A percentile compares a stretch with the other conserved stretches of the same genome.
Conservation (phyloP, 2,888 invertebrate species). For the Oscheius sp. region DNA sequence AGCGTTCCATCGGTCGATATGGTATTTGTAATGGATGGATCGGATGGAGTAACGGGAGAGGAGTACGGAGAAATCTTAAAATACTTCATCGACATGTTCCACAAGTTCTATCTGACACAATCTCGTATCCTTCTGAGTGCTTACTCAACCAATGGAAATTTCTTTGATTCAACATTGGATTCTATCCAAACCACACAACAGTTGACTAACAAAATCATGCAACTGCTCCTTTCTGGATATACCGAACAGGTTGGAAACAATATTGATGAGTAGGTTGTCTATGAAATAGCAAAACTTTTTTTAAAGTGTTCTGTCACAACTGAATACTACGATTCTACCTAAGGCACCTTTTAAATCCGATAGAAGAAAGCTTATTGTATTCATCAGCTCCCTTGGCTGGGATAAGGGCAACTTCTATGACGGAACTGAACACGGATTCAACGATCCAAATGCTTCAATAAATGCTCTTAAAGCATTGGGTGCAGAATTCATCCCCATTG, state of each 20-base stretch:
- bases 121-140: conserved; percentile 31
- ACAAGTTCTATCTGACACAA: not conserved
- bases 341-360: conserved; percentile 6
- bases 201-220: conserved; percentile 10
- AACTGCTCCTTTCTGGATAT: conserved; percentile 25
- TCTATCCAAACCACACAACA: conserved; percentile 28
- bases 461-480: conserved; percentile 12
- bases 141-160: conserved; percentile 21
- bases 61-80: not conserved
- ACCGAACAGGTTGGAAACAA: conserved; percentile 49
- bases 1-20: conserved; percentile 36
- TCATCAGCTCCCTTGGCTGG: conserved; percentile 47
- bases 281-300: not conserved
- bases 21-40: conserved; percentile 43
- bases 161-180: conserved; percentile 31
- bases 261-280: conserved; percentile 37
- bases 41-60: conserved; percentile 13
- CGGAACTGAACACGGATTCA: conserved; percentile 35
- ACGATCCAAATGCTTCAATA: conserved; percentile 33
- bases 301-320: conserved; percentile 11
- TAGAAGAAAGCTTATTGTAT: conserved; percentile 27
- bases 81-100: not conserved
- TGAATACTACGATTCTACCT: not conserved
- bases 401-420: conserved; percentile 41
- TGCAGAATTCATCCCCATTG: conserved; percentile 31